These are phyloP conservation scores for Andrena trimmerana DNA, from an alignment of 2,888 invertebrate species.

Conservation along the genomic window DNA sequence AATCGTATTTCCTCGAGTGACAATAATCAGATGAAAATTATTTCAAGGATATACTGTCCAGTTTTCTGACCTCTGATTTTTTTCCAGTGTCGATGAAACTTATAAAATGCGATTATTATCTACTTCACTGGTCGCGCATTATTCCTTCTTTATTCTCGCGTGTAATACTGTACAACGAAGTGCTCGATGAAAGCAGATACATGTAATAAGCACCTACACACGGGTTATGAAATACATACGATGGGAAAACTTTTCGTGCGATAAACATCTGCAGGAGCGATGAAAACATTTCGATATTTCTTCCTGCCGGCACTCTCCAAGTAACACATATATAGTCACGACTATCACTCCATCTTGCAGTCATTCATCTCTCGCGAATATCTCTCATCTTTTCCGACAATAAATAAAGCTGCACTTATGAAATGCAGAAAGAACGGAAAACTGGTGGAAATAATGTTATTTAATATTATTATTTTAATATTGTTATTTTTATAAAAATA, in stretches of 20 bases:
- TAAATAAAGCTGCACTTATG: neutral
- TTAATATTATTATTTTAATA: no score
- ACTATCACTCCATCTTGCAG: slow-evolving; percentile 39
- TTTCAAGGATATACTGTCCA: neutral
- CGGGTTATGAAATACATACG: slow-evolving; percentile 37
- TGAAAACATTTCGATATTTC: slow-evolving; percentile 44
- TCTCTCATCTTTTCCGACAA: slow-evolving; percentile 29
- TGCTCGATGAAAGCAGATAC: slow-evolving; percentile 35
- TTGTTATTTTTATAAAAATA: no score
- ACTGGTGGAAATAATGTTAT: neutral
- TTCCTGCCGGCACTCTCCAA: slow-evolving; percentile 9
- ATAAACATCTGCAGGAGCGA: slow-evolving; percentile 50
- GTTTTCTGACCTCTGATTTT: neutral
- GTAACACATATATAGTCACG: slow-evolving; percentile 29
- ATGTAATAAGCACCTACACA: slow-evolving; percentile 44
- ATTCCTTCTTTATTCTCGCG: slow-evolving; percentile 12
- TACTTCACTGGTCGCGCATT: slow-evolving; percentile 20
- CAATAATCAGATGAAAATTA: neutral
- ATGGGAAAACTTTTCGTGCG: slow-evolving; percentile 26
- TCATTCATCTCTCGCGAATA: slow-evolving; percentile 22
- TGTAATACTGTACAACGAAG: slow-evolving; percentile 26
- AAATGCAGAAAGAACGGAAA: neutral
- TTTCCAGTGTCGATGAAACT: neutral
- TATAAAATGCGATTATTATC: slow-evolving; percentile 31
- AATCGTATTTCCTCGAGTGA: no score